phyloP scores from a whole-genome alignment of 92 coral and sea anemone species.

The Montipora capitata region DNA sequence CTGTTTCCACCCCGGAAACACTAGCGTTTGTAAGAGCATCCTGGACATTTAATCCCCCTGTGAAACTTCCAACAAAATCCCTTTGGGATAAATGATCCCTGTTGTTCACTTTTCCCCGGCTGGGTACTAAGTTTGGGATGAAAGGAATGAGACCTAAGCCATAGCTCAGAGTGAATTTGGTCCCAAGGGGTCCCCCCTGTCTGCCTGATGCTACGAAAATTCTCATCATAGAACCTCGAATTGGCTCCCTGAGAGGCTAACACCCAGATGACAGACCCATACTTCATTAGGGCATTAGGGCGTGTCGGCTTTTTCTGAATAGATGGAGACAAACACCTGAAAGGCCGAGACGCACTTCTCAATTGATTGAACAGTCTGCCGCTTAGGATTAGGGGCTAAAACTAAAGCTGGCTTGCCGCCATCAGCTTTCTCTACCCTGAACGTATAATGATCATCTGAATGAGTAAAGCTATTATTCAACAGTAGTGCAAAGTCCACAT shows the following conservation, averaged over 20 bases:
- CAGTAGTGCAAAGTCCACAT: no score
- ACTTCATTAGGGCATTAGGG: no score
- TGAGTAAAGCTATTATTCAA: no score
- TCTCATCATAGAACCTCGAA: no score
- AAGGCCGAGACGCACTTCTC: conserved; percentile 42
- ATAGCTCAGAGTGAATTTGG: conserved; percentile 38
- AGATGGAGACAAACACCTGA: not conserved
- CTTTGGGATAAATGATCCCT: not conserved
- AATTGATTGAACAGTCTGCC: not conserved
- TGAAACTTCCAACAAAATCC: conserved; percentile 28
- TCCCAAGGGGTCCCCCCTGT: conserved; percentile 38
- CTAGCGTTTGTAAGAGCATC: conserved; percentile 36
- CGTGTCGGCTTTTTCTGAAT: not conserved
- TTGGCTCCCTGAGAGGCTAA: not conserved
- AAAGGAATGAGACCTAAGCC: conserved; percentile 51
- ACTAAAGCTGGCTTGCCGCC: not conserved
- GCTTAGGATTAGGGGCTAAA: conserved; percentile 9
- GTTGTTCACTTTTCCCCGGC: conserved; percentile 6
- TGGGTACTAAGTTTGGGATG: conserved; percentile 16
- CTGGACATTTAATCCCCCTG: conserved; percentile 10
- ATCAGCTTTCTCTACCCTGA: not conserved
- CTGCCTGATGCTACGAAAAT: conserved; percentile 37
- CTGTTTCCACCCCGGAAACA: conserved; percentile 10
- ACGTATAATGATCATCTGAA: not conserved
- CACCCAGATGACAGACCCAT: no score